phyloP scores from a whole-genome alignment of 2,888 invertebrate species.

The Euclidia mi region DNA sequence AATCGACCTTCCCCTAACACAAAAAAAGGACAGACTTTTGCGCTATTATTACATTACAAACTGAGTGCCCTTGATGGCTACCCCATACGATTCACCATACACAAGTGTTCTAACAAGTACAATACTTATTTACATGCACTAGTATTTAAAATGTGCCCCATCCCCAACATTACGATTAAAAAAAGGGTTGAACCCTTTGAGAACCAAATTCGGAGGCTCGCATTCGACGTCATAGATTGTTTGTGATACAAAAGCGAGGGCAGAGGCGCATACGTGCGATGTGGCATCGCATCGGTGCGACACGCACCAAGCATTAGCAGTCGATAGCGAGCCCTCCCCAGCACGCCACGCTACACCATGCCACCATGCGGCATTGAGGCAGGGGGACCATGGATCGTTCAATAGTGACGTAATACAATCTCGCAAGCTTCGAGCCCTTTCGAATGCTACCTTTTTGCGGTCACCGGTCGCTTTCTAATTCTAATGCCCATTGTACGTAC shows the following conservation, averaged over 20 bases:
- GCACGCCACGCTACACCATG: no score
- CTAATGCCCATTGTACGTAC: slow-evolving; percentile 86
- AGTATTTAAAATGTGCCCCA: slow-evolving; percentile 86
- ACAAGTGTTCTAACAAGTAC: slow-evolving; percentile 88
- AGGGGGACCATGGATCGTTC: slow-evolving; percentile 69
- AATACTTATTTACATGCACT: slow-evolving; percentile 88
- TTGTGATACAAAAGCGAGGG: slow-evolving; percentile 75
- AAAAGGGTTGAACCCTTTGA: slow-evolving; percentile 88
- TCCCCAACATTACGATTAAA: slow-evolving; percentile 77
- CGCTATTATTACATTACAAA: slow-evolving; percentile 86
- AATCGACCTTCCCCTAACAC: slow-evolving; percentile 70
- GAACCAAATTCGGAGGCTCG: slow-evolving; percentile 74
- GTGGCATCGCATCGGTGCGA: slow-evolving; percentile 54
- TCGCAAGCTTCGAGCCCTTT: slow-evolving; percentile 83
- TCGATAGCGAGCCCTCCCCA: slow-evolving; percentile 53
- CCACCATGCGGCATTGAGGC: slow-evolving; percentile 55
- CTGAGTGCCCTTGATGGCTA: slow-evolving; percentile 86
- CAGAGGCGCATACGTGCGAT: slow-evolving; percentile 72
- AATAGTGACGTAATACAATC: slow-evolving; percentile 84
- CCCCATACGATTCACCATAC: slow-evolving; percentile 81
- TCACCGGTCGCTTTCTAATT: slow-evolving; percentile 87
- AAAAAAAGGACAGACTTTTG: slow-evolving; percentile 76
- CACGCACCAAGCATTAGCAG: slow-evolving; percentile 66
- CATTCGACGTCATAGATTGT: slow-evolving; percentile 75
- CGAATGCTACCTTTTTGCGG: slow-evolving; percentile 87